Evolutionary conservation across 2,888 invertebrate species (phyloP), one percentile per base, ranked within the genome.

Genomic region (Pilophorus perplexus): DNA sequence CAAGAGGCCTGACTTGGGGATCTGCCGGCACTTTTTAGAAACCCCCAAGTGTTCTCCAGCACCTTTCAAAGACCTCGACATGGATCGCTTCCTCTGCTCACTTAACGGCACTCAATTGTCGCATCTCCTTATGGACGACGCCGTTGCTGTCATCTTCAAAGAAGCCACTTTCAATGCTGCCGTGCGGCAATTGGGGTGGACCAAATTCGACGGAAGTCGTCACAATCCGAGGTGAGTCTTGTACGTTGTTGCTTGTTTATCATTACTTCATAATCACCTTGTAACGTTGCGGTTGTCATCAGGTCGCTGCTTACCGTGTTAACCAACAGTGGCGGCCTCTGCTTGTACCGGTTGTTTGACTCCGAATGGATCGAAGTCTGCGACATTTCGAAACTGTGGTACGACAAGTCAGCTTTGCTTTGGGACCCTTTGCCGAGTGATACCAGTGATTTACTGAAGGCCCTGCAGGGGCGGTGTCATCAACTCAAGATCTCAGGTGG

Each of bases 231-330:
- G n/a, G n/a, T n/a, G n/a, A n/a, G n/a, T n/a, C n/a, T n/a, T 3
- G 4, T 46, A 10, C 8, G n/a, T 14, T 44, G n/a, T 16, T 44
- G 44, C n/a, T n/a, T n/a, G n/a, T n/a, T n/a, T n/a, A n/a, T n/a
- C n/a, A n/a, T n/a, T n/a, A n/a, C n/a, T n/a, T n/a, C n/a, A n/a
- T n/a, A n/a, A n/a, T n/a, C n/a, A n/a, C n/a, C n/a, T n/a, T n/a
- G n/a, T n/a, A n/a, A n/a, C n/a, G n/a, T n/a, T n/a, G n/a, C n/a
- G n/a, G n/a, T n/a, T n/a, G n/a, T n/a, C n/a, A n/a, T n/a, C n/a
- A 71, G 72, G 48, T 70, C 69, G 27, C 27, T 71, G 5, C 54
- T 72, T 20, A 65, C 71, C 5, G 67, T 70, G 2, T 57, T 71
- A 12, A 68, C 69, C 8, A 66, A 70, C 54, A 59, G 60, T 22